Evolutionary conservation across 2,113 vertebrate genomes (phyloP).

Genomic region (Dolichotis patagonum): DNA sequence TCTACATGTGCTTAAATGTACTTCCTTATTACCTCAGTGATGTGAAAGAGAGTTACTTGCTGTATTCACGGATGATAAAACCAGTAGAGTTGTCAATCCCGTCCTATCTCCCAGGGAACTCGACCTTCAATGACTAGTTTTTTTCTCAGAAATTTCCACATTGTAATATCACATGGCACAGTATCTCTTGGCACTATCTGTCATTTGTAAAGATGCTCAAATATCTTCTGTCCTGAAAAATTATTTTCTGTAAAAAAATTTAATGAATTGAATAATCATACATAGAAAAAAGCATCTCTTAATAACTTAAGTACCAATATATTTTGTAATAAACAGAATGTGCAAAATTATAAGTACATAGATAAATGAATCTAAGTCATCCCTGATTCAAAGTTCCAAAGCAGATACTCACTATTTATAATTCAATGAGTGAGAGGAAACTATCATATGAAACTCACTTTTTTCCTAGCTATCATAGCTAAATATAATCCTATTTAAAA

Average conservation of each 20-base stretch:
- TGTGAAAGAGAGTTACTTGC: not conserved
- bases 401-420: not conserved
- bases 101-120: not conserved
- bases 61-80: not conserved
- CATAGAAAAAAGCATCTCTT: not conserved
- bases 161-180: not conserved
- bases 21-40: not conserved
- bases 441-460: not conserved
- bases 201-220: not conserved
- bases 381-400: not conserved
- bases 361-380: not conserved
- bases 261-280: not conserved
- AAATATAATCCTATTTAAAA: not conserved
- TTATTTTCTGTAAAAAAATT: not conserved
- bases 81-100: not conserved
- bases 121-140: not conserved
- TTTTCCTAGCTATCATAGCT: not conserved
- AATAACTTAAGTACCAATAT: not conserved
- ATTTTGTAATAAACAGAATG: not conserved
- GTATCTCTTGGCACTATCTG: not conserved
- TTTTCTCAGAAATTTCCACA: not conserved
- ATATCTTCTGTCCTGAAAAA: not conserved
- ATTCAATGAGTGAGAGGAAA: not conserved
- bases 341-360: not conserved
- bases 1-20: not conserved